Base-by-base conservation (phyloP, 2,797 vertebrate genomes). In the Neosilurus hyrtlii region DNA sequence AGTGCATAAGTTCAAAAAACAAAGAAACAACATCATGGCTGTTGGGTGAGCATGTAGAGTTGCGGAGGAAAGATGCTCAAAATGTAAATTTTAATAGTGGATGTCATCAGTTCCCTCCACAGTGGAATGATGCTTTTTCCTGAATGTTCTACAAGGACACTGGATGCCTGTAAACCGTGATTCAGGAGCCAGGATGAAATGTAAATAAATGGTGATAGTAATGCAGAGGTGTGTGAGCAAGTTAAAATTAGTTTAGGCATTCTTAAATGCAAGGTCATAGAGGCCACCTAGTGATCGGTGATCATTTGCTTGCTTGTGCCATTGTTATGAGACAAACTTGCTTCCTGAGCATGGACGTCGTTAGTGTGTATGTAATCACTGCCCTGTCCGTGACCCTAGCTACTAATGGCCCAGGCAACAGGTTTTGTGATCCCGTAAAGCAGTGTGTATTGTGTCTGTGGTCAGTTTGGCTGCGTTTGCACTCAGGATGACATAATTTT, bases 301-400 rank as follows among this genome's bases (percentile, higher is more conserved):
- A 77, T 67, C 43, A 49, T 54, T 76, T 76, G 8, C 65, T 62
- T 75, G 62, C 43, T 66, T 68, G 24, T 80, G 54, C 62, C 20
- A 84, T 76, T 67, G 26, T 81, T 76, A 76, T 12, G 76, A 76
- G 63, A 35, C 54, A 81, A 15, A 76, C 72, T 73, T 52, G 54
- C 71, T 54, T 84, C 72, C 79, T 84, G 72, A 63, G 43, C 59
- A 70, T 70, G 56, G 30, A 74, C 56, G 20, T 51, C 11, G 43
- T 71, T 78, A 65, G 18, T 57, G 59, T 70, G 83, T 76, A 65
- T 62, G 79, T 35, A 57, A 80, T 74, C 62, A 59, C 43, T 86
- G 86, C 77, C 79, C 83, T 83, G 82, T 87, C 81, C 77, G 24
- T 82, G 80, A 86, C 85, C 86, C 79, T 71, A 62, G 63, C 57